Base-by-base conservation (phyloP, 2,797 vertebrate species). In the Furcifer pardalis region DNA sequence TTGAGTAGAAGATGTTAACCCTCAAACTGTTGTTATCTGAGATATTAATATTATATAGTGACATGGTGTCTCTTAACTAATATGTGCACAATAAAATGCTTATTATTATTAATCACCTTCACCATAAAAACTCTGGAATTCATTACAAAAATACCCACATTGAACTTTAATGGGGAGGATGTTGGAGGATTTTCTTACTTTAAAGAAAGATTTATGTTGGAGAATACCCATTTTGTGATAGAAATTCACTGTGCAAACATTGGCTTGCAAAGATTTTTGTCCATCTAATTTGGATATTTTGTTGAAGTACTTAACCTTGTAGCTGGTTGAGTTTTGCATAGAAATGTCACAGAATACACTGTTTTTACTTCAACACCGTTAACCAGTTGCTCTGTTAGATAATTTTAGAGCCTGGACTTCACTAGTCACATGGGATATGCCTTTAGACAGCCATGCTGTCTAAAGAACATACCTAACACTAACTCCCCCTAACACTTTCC, bases 31-130 rank as follows among this genome's bases (percentile, higher is more conserved):
- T 89, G 91, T 92, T 93, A 86, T 91, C 88, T 92, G 94, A 95
- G 93, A 93, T 97, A 95, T 97, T 96, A 96, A 96, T 97, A 94
- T 95, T 90, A 87, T 88, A 93, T 89, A 96, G 94, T 96, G 95
- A 95, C 95, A 96, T 90, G 84, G 80, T 85, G 90, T 92, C 91
- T 95, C 91, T 96, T 91, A 94, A 94, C 95, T 93, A 92, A 89
- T 92, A 95, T 93, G 94, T 19, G 93, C 89, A 94, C 94, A 96
- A 95, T 96, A 91, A 86, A 88, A 96, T 96, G 83, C 23, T 92
- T 93, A 96, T 96, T 96, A 90, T 96, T 95, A 81, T 96, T 96
- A 86, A 77, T 37, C 15, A 9, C 49, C 93, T 88, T n/a, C n/a
- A n/a, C n/a, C n/a, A n/a, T n/a, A n/a, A n/a, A n/a, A n/a, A n/a